phyloP scores from a whole-genome alignment of 1,140 invertebrate species.

The Macrostomum lignano region DNA sequence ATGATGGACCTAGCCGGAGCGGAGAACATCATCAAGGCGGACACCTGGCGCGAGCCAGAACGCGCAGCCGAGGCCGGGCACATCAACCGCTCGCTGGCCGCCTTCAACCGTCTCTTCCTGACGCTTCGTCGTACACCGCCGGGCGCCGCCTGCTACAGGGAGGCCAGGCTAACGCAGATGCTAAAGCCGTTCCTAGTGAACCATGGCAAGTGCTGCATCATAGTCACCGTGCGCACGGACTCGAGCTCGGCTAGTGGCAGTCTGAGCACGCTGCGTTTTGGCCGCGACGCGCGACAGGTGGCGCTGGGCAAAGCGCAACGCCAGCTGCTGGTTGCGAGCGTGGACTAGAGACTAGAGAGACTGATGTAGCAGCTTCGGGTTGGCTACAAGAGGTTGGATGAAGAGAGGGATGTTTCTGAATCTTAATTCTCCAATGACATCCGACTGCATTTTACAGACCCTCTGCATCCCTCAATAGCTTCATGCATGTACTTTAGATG shows the following conservation, averaged over 20 bases:
- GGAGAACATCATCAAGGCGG: not conserved
- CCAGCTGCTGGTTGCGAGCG: no score
- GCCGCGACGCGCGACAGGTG: not conserved
- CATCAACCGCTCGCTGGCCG: not conserved
- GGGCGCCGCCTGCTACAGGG: not conserved
- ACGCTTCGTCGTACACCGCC: not conserved
- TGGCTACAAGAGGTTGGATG: no score
- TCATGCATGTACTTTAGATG: no score
- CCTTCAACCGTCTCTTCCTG: not conserved
- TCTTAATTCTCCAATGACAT: no score
- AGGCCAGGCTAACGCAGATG: not conserved
- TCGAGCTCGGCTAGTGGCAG: not conserved
- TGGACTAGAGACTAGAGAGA: no score
- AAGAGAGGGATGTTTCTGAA: no score
- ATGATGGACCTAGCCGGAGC: not conserved
- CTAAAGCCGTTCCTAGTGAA: not conserved
- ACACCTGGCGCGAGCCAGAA: not conserved
- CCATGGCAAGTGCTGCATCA: conserved; percentile 1
- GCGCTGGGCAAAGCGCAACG: conserved; percentile 1
- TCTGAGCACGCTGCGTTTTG: not conserved
- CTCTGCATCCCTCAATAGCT: no score
- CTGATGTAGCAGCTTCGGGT: no score
- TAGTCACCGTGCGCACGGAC: conserved; percentile 2
- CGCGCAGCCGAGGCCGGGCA: not conserved
- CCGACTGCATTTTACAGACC: no score